phyloP scores from a whole-genome alignment of 2,888 invertebrate genomes.

The Liopterus haemorrhoidalis region DNA sequence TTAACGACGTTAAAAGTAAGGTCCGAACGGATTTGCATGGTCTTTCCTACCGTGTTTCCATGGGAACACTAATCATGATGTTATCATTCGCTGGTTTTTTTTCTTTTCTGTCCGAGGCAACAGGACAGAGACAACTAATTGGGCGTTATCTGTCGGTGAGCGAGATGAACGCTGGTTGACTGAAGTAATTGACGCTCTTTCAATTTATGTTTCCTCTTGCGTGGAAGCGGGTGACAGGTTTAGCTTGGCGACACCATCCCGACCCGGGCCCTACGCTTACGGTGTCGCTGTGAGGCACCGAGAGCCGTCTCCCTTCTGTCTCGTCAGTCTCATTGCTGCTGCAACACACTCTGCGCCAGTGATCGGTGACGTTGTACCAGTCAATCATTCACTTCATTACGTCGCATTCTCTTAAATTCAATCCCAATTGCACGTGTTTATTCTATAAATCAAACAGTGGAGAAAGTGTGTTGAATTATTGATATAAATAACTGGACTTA shows the following conservation, averaged over 20 bases:
- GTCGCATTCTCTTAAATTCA: too few species aligned
- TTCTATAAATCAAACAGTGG: too few species aligned
- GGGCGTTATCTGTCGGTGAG: slow-evolving; percentile 7
- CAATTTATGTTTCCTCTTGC: slow-evolving; percentile 14
- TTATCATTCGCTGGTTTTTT: slow-evolving; percentile 11
- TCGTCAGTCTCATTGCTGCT: background rate
- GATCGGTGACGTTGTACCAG: too few species aligned
- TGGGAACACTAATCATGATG: slow-evolving; percentile 16
- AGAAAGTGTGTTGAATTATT: too few species aligned
- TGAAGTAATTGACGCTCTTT: slow-evolving; percentile 11
- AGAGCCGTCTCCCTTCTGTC: background rate
- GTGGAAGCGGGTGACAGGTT: slow-evolving; percentile 8
- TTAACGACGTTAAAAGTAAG: slow-evolving; percentile 13
- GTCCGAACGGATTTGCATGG: slow-evolving; percentile 12
- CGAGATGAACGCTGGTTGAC: background rate
- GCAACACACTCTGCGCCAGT: background rate
- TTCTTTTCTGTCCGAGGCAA: background rate
- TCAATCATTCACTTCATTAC: too few species aligned
- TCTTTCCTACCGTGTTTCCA: slow-evolving; percentile 6
- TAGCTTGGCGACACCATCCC: background rate
- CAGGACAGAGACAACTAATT: slow-evolving; percentile 11
- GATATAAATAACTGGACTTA: too few species aligned
- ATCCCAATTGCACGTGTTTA: too few species aligned
- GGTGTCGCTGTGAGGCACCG: background rate
- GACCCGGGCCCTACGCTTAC: background rate